These are phyloP conservation scores for Labrus mixtus DNA, from an alignment of 2,113 vertebrate species.

Conservation along the genomic window DNA sequence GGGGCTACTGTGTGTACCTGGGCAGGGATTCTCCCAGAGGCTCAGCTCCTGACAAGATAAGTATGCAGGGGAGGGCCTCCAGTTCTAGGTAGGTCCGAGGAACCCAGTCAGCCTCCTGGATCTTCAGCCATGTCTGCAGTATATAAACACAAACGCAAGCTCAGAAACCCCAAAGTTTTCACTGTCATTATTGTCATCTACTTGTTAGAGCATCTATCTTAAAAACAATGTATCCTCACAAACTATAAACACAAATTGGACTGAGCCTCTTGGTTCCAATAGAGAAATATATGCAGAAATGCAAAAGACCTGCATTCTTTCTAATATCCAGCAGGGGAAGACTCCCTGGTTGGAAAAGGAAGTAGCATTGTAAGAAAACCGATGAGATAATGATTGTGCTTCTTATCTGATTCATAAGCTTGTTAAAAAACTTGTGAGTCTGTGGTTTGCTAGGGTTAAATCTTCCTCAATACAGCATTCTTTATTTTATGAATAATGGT, in stretches of 20 bases:
- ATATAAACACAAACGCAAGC: slow-evolving; percentile 25
- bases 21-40: slow-evolving; percentile 95
- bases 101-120: slow-evolving; percentile 92
- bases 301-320: neutral
- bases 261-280: neutral
- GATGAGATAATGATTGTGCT: too few relatives aligned
- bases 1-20: slow-evolving; percentile 75
- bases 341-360: neutral
- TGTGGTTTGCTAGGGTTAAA: too few relatives aligned
- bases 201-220: neutral
- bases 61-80: slow-evolving; percentile 96
- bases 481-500: too few relatives aligned
- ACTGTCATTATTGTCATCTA: neutral
- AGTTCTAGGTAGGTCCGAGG: slow-evolving; percentile 94
- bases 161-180: neutral
- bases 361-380: neutral
- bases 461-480: too few relatives aligned
- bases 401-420: too few relatives aligned
- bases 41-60: slow-evolving; percentile 94
- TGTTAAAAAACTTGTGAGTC: too few relatives aligned
- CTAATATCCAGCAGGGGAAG: neutral
- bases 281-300: neutral
- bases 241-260: neutral
- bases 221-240: neutral
- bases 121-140: slow-evolving; percentile 91